Evolutionary conservation across 2,113 vertebrate genomes (phyloP).

Genomic region (Trachemys scripta): DNA sequence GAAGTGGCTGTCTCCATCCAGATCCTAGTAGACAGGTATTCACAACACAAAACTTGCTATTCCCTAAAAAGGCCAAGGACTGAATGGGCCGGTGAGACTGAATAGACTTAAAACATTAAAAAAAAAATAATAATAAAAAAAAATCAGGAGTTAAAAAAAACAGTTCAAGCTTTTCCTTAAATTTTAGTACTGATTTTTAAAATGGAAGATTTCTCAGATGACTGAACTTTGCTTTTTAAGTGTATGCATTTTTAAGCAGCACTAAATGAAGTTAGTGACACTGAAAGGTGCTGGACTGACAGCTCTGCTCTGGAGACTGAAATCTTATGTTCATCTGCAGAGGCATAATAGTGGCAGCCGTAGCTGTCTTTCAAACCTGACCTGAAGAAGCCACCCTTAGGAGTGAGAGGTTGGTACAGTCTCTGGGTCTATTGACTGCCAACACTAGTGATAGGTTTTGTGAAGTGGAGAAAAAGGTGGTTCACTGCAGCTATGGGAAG

Average conservation of each 20-base stretch:
- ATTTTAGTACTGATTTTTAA: conserved; percentile 48
- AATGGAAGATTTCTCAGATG: not conserved
- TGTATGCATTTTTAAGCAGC: conserved; percentile 43
- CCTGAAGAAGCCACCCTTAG: not conserved
- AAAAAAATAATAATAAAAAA: not conserved
- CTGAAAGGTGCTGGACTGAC: conserved; percentile 12
- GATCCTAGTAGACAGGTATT: not conserved
- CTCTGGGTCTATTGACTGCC: not conserved
- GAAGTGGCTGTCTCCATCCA: conserved; percentile 27
- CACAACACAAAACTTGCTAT: not conserved
- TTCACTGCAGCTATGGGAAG: not conserved
- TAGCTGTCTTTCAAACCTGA: not conserved
- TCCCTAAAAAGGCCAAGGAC: not conserved
- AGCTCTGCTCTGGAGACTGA: conserved; percentile 1
- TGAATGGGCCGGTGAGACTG: accelerated
- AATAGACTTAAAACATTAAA: not conserved
- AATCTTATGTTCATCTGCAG: not conserved
- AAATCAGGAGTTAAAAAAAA: conserved; percentile 19
- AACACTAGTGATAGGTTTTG: not conserved
- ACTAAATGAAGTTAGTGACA: not conserved
- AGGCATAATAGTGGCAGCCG: not conserved
- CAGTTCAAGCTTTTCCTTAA: conserved; percentile 1
- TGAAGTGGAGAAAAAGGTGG: not conserved
- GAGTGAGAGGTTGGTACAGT: not conserved
- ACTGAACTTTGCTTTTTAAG: conserved; percentile 56